phyloP scores from a whole-genome alignment of 2,888 invertebrate species.

The Pristionchus japonicus region DNA sequence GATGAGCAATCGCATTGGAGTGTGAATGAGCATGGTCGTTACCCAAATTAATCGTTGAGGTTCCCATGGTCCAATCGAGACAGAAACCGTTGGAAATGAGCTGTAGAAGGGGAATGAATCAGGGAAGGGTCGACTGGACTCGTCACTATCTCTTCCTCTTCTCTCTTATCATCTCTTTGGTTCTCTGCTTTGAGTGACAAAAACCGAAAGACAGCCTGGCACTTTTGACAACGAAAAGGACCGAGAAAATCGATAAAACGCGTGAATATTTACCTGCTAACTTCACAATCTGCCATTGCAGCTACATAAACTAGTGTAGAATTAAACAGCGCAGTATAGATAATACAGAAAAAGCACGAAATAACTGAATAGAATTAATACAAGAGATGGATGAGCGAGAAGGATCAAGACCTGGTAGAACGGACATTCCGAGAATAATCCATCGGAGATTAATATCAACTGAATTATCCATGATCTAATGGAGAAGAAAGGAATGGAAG shows the following conservation, averaged over 20 bases:
- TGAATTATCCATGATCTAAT: not conserved
- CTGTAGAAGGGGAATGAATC: not conserved
- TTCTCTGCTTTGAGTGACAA: conserved; percentile 10
- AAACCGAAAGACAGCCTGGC: not conserved
- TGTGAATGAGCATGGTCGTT: not conserved
- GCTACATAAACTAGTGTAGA: not conserved
- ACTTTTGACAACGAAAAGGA: not conserved
- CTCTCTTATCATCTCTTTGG: not conserved
- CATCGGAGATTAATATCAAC: conserved; percentile 2
- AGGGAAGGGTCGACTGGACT: not conserved
- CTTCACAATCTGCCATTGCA: not conserved
- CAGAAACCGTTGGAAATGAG: conserved; percentile 19
- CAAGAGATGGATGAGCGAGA: not conserved
- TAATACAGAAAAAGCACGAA: not conserved
- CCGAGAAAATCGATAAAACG: not conserved
- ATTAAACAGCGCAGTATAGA: not conserved
- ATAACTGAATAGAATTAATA: not conserved
- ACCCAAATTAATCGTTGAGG: conserved; percentile 16
- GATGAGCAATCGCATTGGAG: conserved; percentile 20
- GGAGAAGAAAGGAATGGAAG: not conserved
- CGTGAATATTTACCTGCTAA: not conserved
- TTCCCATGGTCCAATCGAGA: conserved; percentile 37
- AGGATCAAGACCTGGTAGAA: not conserved
- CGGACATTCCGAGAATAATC: not conserved
- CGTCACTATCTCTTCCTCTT: not conserved